These are phyloP conservation scores for Monopterus albus DNA, from an alignment of 2,113 vertebrate species.

Conservation along the genomic window DNA sequence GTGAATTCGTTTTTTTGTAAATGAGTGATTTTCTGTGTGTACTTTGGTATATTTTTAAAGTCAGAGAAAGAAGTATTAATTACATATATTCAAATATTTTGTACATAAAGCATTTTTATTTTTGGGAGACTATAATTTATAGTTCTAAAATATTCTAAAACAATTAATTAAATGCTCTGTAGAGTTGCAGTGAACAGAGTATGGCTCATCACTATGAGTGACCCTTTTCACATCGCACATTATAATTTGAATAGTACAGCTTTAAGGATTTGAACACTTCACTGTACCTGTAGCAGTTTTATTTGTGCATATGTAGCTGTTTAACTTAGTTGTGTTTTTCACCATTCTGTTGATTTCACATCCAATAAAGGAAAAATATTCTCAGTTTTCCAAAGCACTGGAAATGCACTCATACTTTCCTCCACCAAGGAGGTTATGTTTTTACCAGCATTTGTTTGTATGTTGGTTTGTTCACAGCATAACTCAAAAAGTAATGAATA, in stretches of 20 bases:
- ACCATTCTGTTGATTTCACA: conserved; percentile 4
- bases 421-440: too few relatives aligned
- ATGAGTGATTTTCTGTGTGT: neutral
- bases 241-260: neutral
- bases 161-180: too few relatives aligned
- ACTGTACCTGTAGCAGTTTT: neutral
- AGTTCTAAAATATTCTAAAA: neutral
- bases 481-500: too few relatives aligned
- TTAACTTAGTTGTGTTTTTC: conserved; percentile 11
- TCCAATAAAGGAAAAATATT: conserved; percentile 1
- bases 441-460: too few relatives aligned
- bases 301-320: neutral
- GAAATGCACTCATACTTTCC: too few relatives aligned
- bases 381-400: too few relatives aligned
- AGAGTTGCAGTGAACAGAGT: neutral
- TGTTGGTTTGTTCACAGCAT: too few relatives aligned
- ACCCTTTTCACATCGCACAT: neutral
- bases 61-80: too few relatives aligned
- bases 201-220: neutral
- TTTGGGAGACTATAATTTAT: neutral
- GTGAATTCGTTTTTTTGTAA: too few relatives aligned
- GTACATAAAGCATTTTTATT: too few relatives aligned
- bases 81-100: neutral
- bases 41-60: too few relatives aligned
- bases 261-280: neutral